Evolutionary conservation across 2,113 vertebrate genomes (phyloP).

Genomic region (Aspiorhynchus laticeps): DNA sequence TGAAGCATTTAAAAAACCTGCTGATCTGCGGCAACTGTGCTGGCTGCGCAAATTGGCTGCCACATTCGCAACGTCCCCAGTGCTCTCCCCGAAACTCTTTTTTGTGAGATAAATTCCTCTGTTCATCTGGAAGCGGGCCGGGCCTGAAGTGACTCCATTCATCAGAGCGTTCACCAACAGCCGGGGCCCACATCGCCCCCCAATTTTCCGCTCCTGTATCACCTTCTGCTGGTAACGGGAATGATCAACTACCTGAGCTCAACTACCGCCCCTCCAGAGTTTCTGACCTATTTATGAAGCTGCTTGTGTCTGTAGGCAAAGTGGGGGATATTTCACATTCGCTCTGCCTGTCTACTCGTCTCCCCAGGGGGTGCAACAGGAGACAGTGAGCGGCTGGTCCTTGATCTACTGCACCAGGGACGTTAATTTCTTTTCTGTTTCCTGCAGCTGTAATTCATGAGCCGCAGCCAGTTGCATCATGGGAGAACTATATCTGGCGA

Average conservation of each 20-base stretch:
- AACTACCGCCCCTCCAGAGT: not conserved
- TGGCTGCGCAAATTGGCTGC: conserved; percentile 9
- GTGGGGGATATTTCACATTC: conserved; percentile 59
- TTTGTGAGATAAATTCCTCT: conserved; percentile 51
- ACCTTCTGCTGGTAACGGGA: conserved; percentile 5
- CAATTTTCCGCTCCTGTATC: conserved; percentile 22
- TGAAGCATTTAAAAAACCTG: conserved; percentile 41
- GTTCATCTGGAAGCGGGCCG: conserved; percentile 24
- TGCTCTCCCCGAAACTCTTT: conserved; percentile 12
- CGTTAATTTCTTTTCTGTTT: not conserved
- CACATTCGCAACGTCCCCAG: not conserved
- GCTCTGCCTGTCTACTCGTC: conserved; percentile 55
- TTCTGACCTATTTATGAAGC: conserved; percentile 48
- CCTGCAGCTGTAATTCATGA: conserved; percentile 13
- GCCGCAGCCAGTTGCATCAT: not conserved
- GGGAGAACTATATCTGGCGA: conserved; percentile 10
- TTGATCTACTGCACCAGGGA: conserved; percentile 14
- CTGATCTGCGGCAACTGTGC: conserved; percentile 46
- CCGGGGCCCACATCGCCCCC: not conserved
- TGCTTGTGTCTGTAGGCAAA: not conserved
- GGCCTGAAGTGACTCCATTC: conserved; percentile 40
- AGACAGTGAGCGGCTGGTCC: conserved; percentile 13
- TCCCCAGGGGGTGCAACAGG: conserved; percentile 51
- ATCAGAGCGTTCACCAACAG: conserved; percentile 19
- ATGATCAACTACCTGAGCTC: conserved; percentile 41